phyloP scores from a whole-genome alignment of 2,113 vertebrate species.

The Corythaeola cristata region DNA sequence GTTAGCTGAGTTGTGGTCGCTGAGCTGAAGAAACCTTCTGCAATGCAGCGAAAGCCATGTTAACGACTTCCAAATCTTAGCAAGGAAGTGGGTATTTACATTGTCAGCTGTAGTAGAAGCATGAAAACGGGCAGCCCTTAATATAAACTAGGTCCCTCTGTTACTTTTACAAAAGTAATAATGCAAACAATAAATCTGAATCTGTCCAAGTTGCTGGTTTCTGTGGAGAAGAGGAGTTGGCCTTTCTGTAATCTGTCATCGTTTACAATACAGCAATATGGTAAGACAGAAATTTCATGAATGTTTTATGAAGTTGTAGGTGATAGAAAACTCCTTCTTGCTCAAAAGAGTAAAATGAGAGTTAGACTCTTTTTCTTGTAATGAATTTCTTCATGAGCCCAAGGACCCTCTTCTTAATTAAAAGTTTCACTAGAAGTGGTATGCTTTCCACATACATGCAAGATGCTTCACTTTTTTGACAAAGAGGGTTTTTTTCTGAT shows the following conservation, averaged over 20 bases:
- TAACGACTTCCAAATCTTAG: neutral
- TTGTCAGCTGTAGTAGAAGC: neutral
- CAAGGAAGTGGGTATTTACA: neutral
- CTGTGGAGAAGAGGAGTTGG: neutral
- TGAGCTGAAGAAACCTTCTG: neutral
- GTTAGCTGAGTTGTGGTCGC: neutral
- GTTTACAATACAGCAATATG: neutral
- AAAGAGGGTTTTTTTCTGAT: neutral
- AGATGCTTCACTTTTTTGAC: neutral
- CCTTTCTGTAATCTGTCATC: neutral
- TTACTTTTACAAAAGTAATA: neutral
- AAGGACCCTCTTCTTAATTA: neutral
- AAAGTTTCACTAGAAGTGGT: neutral
- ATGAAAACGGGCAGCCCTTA: neutral
- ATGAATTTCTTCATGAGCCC: neutral
- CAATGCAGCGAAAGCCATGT: neutral
- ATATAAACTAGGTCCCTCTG: neutral
- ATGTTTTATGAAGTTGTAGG: slow-evolving; percentile 17
- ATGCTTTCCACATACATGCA: accelerated
- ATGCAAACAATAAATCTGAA: neutral
- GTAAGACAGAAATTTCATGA: neutral
- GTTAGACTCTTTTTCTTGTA: neutral
- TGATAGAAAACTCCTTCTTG: slow-evolving; percentile 1
- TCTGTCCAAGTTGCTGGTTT: neutral
- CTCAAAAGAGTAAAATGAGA: neutral